A percentile compares a stretch with the other conserved stretches of the same genome.
Conservation (phyloP, 2,888 invertebrate species). For the Callinectes sapidus region DNA sequence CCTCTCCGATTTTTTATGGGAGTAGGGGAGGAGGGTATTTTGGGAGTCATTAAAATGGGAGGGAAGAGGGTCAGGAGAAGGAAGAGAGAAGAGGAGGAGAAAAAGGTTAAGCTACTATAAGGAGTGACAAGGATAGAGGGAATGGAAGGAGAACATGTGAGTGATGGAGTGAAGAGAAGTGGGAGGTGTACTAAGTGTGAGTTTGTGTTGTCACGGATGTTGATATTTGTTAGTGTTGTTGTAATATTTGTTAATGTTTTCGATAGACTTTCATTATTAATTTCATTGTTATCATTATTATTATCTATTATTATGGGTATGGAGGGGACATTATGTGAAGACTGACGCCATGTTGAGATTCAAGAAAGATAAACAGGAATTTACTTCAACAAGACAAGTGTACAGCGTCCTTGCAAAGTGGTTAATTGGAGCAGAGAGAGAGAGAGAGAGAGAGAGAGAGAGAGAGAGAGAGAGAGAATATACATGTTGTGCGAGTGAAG, state of each 20-base stretch:
- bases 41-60: constrained; percentile 43
- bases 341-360: no score
- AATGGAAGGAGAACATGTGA: constrained; percentile 16
- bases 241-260: no score
- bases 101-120: constrained; percentile 21
- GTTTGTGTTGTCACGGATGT: not conserved
- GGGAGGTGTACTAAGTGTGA: not conserved
- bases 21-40: constrained; percentile 40
- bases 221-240: no score
- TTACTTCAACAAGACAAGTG: no score
- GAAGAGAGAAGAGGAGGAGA: constrained; percentile 14
- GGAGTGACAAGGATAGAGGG: constrained; percentile 9
- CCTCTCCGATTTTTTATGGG: constrained; percentile 1
- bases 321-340: no score
- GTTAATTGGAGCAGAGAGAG: not conserved
- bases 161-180: not conserved
- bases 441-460: not conserved
- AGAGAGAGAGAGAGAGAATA: not conserved
- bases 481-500: not conserved
- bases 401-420: not conserved
- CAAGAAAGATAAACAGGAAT: no score
- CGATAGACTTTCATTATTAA: no score
- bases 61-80: constrained; percentile 37
- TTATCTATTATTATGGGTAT: no score
- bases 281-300: no score